A percentile compares a stretch with the other conserved stretches of the same genome.
Conservation (phyloP, 2,113 vertebrate species). For the Myrmecobius fasciatus region DNA sequence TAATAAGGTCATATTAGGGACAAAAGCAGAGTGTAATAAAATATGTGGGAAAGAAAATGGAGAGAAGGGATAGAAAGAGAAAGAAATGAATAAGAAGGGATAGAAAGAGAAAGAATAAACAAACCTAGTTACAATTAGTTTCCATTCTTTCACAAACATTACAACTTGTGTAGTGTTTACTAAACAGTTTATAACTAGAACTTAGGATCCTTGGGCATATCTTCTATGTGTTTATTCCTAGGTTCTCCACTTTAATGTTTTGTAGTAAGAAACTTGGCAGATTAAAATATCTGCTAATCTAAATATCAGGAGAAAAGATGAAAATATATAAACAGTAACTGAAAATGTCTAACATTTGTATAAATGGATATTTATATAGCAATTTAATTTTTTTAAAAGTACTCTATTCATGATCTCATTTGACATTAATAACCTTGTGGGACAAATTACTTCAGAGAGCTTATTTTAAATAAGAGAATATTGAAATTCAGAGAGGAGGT, state of each 20-base stretch:
- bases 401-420: not conserved
- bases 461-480: not conserved
- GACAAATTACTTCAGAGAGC: not conserved
- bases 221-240: not conserved
- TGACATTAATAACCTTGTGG: not conserved
- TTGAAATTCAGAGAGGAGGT: not conserved
- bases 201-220: not conserved
- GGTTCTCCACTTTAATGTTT: not conserved
- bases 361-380: not conserved
- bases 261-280: not conserved
- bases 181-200: not conserved
- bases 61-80: not conserved
- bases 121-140: not conserved
- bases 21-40: not conserved
- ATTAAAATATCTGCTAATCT: not conserved
- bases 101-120: not conserved
- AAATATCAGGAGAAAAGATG: not conserved
- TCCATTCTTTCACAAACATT: not conserved
- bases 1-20: not conserved
- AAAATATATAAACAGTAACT: not conserved
- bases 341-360: not conserved
- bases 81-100: not conserved
- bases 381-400: not conserved
- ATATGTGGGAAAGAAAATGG: not conserved
- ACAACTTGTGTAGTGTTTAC: not conserved